Evolutionary conservation across 2,888 invertebrate species (phyloP).

Genomic region (Pandemis cinnamomeana): DNA sequence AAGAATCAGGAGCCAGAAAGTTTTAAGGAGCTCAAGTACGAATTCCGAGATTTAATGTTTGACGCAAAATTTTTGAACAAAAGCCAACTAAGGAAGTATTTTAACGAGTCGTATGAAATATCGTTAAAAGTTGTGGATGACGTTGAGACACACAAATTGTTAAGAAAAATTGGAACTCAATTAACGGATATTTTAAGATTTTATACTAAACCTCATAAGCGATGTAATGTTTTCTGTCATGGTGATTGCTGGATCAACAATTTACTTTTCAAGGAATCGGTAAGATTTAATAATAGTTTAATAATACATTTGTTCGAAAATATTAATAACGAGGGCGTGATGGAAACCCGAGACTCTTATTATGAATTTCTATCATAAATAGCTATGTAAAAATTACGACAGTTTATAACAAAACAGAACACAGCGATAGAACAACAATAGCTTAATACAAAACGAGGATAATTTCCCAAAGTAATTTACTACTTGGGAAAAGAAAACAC

Average conservation of each 20-base stretch:
- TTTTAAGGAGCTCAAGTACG: conserved; percentile 52
- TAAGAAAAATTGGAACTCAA: conserved; percentile 55
- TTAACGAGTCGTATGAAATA: conserved; percentile 66
- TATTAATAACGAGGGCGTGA: too few species aligned
- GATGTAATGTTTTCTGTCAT: conserved; percentile 70
- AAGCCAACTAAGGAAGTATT: conserved; percentile 68
- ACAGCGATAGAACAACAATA: too few species aligned
- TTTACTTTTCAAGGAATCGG: conserved; percentile 64
- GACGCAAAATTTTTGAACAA: conserved; percentile 67
- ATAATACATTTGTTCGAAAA: too few species aligned
- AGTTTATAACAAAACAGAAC: too few species aligned
- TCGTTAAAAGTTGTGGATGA: conserved; percentile 62
- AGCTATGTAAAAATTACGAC: too few species aligned
- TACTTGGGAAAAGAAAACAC: too few species aligned
- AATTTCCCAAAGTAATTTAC: too few species aligned
- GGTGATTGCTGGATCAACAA: conserved; percentile 77
- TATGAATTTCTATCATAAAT: too few species aligned
- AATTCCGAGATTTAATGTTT: conserved; percentile 68
- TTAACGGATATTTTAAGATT: conserved; percentile 62
- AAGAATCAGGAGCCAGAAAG: conserved; percentile 53
- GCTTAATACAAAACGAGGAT: too few species aligned
- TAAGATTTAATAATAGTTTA: conserved; percentile 45
- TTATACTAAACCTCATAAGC: conserved; percentile 58
- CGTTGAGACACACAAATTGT: conserved; percentile 56
- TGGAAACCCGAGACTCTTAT: too few species aligned